Evolutionary conservation across 2,113 vertebrate genomes (phyloP).

Genomic region (Orycteropus afer): DNA sequence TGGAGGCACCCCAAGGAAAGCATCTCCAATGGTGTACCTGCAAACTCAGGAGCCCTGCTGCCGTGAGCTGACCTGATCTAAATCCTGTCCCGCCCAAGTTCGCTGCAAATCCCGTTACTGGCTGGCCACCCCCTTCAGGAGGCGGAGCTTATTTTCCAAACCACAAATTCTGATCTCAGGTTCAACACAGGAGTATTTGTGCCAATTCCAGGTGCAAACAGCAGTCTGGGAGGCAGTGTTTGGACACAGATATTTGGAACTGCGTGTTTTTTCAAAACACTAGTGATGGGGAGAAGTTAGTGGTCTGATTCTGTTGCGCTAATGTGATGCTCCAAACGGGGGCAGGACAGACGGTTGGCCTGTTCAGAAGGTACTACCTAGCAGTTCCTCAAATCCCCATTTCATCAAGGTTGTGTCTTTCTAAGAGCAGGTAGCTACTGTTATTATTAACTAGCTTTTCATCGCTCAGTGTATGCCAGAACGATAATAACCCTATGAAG

Average conservation of each 20-base stretch:
- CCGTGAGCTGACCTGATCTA: neutral
- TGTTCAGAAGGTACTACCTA: conserved; percentile 23
- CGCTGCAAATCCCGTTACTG: neutral
- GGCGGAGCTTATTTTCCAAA: neutral
- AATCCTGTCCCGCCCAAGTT: neutral
- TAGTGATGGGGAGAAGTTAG: neutral
- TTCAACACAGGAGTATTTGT: neutral
- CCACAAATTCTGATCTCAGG: neutral
- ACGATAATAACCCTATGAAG: conserved; percentile 11
- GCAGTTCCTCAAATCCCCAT: neutral
- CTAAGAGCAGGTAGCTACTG: neutral
- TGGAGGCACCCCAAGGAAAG: neutral
- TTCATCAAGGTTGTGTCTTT: conserved; percentile 15
- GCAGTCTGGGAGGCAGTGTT: neutral
- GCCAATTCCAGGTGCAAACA: neutral
- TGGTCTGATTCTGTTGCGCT: neutral
- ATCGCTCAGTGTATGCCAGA: neutral
- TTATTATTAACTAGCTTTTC: neutral
- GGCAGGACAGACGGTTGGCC: neutral
- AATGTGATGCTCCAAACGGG: neutral
- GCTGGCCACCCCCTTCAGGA: neutral
- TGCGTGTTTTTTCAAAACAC: neutral
- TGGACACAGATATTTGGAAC: neutral
- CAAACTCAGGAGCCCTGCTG: neutral
- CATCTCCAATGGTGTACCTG: neutral